Evolutionary conservation across 2,888 invertebrate species (phyloP), one percentile per base, ranked within the genome.

Genomic region (Pachymerium ferrugineum): DNA sequence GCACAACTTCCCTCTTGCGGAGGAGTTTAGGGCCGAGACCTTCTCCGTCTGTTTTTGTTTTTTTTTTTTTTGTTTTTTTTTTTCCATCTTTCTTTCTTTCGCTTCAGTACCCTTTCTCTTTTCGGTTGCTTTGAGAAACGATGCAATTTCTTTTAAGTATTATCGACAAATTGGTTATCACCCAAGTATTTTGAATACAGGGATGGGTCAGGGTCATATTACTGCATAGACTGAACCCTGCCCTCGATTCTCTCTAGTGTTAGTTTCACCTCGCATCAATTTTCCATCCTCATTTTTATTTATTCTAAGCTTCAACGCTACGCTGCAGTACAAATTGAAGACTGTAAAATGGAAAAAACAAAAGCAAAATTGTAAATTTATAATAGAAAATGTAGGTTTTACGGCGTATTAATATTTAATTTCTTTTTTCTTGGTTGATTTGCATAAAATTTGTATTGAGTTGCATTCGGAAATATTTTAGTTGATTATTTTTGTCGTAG

Each of bases 11-110:
- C 47, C 47, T 54, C 47, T 54, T 54, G 47, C 47, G 47, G 16
- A 22, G 47, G 47, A 54, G 47, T 54, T 54, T 54, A 54, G 47
- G 47, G 47, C 47, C 47, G 22, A 54, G 47, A 54, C 47, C 47
- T 22, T 54, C 47, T 22, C 47, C 47, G 47, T 54, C 47, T 54
- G 47, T 54, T 54, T 54, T 22, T 54, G 47, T 54, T 12, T 54
- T 54, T 54, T 16, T 54, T 54, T 54, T 16, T 54, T 3, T 54
- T 22, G 47, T 16, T 22, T 22, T 19, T 54, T 54, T 10, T 10
- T 22, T 1, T 5, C 47, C 47, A 22, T 0, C 47, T 16, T 8
- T 54, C 47, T 54, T 12, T 54, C 22, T 54, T 19, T 54, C 22
- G 10, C 47, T 54, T 22, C 47, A 19, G 16, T 54, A 22, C 22